phyloP scores from a whole-genome alignment of 2,888 invertebrate species.

The Caenorhabditis macrosperma region DNA sequence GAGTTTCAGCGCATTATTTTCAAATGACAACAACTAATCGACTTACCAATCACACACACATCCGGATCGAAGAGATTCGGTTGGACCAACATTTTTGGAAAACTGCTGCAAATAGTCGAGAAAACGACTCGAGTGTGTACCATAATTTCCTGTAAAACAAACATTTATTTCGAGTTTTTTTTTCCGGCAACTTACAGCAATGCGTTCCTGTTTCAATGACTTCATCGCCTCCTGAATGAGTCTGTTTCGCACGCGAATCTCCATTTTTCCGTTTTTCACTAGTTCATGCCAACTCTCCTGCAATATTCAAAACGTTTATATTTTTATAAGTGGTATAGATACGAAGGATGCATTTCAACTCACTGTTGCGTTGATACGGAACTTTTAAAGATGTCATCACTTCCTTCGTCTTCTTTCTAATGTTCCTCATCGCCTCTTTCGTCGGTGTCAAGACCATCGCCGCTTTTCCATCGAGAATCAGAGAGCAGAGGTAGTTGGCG shows the following conservation, averaged over 20 bases:
- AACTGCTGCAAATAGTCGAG: neutral
- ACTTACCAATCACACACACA: neutral
- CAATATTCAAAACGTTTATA: no score
- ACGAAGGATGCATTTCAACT: neutral
- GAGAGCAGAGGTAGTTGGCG: neutral
- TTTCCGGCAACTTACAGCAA: no score
- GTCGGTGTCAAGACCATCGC: conserved; percentile 33
- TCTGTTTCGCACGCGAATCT: no score
- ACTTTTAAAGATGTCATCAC: neutral
- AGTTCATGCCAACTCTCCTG: no score
- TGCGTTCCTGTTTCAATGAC: no score
- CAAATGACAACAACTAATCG: neutral
- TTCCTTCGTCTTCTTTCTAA: neutral
- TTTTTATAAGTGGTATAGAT: no score
- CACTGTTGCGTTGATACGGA: conserved; percentile 2
- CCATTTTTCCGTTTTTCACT: no score
- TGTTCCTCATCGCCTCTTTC: conserved; percentile 13
- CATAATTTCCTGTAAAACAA: neutral
- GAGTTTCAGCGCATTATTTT: neutral
- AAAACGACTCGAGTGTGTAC: neutral
- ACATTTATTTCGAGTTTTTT: no score
- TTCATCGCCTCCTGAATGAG: no score
- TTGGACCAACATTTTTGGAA: neutral
- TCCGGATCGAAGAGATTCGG: neutral
- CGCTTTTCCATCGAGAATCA: neutral